Evolutionary conservation across 2,113 vertebrate species (phyloP), one percentile per base, ranked within the genome.

Genomic region (Myrmophylax atrothorax): DNA sequence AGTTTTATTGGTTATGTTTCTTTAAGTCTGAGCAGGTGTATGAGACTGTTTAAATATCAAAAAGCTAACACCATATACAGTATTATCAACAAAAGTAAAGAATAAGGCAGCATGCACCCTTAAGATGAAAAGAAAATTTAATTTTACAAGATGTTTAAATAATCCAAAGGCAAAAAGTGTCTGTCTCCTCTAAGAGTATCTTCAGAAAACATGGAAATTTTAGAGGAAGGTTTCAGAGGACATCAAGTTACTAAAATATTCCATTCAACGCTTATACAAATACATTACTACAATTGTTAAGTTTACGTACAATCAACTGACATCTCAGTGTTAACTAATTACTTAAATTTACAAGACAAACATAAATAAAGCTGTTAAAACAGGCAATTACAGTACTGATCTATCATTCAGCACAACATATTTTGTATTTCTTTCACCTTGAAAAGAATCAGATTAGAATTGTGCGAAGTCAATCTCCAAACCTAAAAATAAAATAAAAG

Each of bases 301-400:
- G 97, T 97, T 98, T 97, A 99, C 98, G 98, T 97, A 98, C 96
- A 98, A 98, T 98, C 96, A 97, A 96, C 87, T 94, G 95, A 97
- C 97, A 97, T 97, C 98, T 91, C 92, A 97, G 92, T 94, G 83
- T 97, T 97, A 97, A 93, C 96, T 97, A 97, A 98, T 93, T 98
- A 97, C 94, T 98, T 98, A 97, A 98, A 97, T 98, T 98, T 98
- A 98, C 97, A 98, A 98, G 98, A 99, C 98, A 98, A 98, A 99
- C 98, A 99, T 99, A 99, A 99, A 99, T 99, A 99, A 99, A 99
- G 98, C 98, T 98, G 98, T 98, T 98, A 98, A 98, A 99, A 99
- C 98, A 98, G 98, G 98, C 97, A 97, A 98, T 98, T 98, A 98
- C 97, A 98, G 98, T 98, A 98, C 98, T 98, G 97, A 97, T 98